These are phyloP conservation scores for Peromyscus eremicus DNA, from an alignment of 2,797 vertebrate species.

Conservation along the genomic window DNA sequence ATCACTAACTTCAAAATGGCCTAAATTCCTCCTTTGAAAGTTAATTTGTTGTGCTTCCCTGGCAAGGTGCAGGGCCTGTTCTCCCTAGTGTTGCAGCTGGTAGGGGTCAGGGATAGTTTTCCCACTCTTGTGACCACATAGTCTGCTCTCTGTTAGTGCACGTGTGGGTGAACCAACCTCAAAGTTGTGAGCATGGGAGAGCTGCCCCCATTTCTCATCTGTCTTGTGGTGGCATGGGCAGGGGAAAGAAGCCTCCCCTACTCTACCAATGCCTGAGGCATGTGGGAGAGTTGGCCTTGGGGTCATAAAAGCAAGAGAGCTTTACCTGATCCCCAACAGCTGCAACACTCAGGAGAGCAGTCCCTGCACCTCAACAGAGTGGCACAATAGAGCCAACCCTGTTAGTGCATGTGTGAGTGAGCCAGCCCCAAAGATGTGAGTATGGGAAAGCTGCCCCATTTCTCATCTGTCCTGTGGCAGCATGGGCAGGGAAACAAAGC, in stretches of 20 bases:
- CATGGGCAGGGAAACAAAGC: background rate
- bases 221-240: background rate
- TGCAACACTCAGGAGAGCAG: background rate
- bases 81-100: background rate
- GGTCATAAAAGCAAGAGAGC: background rate
- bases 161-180: background rate
- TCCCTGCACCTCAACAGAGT: background rate
- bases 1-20: background rate
- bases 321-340: background rate
- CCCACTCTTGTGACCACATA: background rate
- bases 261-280: background rate
- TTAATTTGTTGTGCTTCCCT: background rate
- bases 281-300: background rate
- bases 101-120: background rate
- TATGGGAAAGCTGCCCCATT: background rate
- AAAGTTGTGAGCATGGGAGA: background rate
- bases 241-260: background rate
- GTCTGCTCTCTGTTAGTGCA: background rate
- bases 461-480: background rate
- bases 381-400: background rate
- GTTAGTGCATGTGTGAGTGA: background rate
- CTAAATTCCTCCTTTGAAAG: conserved; percentile 42
- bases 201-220: background rate
- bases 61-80: background rate
- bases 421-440: background rate